Conservation (phyloP, 2,113 vertebrate species). For the Chitala chitala region DNA sequence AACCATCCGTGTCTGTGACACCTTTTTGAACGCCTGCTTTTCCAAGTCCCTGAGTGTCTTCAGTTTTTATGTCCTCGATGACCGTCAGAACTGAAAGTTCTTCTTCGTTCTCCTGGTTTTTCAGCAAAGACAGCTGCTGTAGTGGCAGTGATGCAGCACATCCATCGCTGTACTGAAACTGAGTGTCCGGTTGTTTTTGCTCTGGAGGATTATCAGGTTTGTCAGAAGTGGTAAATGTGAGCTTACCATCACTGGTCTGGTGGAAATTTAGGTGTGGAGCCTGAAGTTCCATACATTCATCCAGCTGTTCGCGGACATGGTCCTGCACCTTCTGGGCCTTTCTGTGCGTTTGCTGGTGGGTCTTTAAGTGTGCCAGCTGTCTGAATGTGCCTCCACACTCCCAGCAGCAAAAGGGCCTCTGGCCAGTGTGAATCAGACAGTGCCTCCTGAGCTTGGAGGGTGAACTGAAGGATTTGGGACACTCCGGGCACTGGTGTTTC, state of each 20-base stretch:
- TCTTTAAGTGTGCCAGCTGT: conserved; percentile 36
- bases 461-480: conserved; percentile 32
- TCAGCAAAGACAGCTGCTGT: conserved; percentile 14
- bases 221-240: neutral
- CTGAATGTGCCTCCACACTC: conserved; percentile 39
- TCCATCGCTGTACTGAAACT: neutral
- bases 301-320: neutral
- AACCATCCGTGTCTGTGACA: neutral
- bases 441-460: conserved; percentile 38
- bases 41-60: neutral
- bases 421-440: conserved; percentile 37
- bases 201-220: neutral
- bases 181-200: neutral
- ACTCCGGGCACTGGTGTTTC: conserved; percentile 25
- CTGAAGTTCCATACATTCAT: neutral
- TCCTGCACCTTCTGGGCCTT: neutral
- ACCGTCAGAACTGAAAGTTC: conserved; percentile 3
- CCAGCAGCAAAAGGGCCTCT: conserved; percentile 37
- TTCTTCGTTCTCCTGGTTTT: conserved; percentile 30
- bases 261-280: neutral
- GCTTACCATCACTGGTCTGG: neutral
- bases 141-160: neutral
- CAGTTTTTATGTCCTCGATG: conserved; percentile 12
- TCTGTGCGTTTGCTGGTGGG: conserved; percentile 28
- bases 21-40: conserved; percentile 1